Evolutionary conservation across 2,888 invertebrate species (phyloP).

Genomic region (Euproctis similis): DNA sequence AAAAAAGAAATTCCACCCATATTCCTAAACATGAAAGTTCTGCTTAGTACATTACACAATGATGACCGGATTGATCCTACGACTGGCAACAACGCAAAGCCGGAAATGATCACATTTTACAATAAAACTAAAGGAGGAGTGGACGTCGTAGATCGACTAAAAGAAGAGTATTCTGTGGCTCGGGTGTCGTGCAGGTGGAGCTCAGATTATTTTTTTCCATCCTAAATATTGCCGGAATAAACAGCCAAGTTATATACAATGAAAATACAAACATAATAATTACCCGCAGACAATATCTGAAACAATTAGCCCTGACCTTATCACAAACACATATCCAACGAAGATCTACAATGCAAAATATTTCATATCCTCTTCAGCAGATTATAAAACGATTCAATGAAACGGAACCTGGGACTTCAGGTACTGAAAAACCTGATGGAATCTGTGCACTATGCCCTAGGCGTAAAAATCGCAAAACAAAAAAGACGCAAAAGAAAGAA

Average conservation of each 20-base stretch:
- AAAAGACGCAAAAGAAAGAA: too few species aligned
- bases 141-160: constrained; percentile 10
- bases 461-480: constrained; percentile 16
- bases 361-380: constrained; percentile 1
- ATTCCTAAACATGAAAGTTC: constrained; percentile 2
- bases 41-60: constrained; percentile 13
- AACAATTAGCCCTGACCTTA: background rate
- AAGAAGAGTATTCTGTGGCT: background rate
- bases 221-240: constrained; percentile 11
- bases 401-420: background rate
- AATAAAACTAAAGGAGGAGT: constrained; percentile 13
- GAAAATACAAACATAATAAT: constrained; percentile 1
- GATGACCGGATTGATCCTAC: constrained; percentile 6
- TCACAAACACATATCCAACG: constrained; percentile 1
- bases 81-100: constrained; percentile 4
- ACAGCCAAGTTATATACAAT: constrained; percentile 2
- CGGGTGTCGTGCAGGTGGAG: constrained; percentile 3
- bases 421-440: constrained; percentile 1
- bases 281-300: background rate
- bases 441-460: constrained; percentile 13
- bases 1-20: constrained; percentile 3
- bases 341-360: background rate
- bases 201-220: constrained; percentile 7
- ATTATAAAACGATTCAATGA: background rate
- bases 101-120: constrained; percentile 13